Percentiles rank a stretch among this genome's conserved stretches.
These are phyloP conservation scores for Ibidorhyncha struthersii DNA, from an alignment of 2,113 vertebrate species.

Conservation along the genomic window DNA sequence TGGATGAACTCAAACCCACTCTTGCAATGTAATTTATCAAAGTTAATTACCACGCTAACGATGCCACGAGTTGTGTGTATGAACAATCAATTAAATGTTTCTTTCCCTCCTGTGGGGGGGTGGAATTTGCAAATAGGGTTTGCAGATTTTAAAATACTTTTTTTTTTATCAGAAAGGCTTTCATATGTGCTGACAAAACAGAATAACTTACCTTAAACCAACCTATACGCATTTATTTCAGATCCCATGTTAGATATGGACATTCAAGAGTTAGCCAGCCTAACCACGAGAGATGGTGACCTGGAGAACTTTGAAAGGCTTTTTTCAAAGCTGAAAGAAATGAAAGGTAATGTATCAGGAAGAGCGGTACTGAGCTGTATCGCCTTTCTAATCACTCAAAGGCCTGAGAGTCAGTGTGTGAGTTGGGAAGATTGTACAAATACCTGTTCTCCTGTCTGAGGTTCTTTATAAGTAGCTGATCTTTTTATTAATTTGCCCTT, in stretches of 20 bases:
- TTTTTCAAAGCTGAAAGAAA: conserved; percentile 95
- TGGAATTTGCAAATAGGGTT: background rate
- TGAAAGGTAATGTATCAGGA: conserved; percentile 85
- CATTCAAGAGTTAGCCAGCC: conserved; percentile 94
- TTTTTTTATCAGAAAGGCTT: background rate
- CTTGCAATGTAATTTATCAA: background rate
- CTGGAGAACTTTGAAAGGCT: conserved; percentile 95
- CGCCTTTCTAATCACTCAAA: background rate
- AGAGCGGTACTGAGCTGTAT: background rate
- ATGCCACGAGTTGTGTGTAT: background rate
- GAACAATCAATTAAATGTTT: background rate
- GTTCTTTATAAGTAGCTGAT: background rate
- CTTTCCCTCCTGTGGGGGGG: background rate
- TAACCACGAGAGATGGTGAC: conserved; percentile 91
- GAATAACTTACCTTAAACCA: background rate
- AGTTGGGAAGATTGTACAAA: background rate
- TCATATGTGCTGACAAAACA: background rate
- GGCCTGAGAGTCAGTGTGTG: background rate
- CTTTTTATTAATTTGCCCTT: background rate
- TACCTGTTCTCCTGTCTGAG: background rate
- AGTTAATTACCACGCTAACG: background rate
- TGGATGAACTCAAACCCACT: background rate
- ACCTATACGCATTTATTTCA: conserved; percentile 18
- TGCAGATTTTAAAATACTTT: background rate
- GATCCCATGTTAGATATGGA: conserved; percentile 90